phyloP scores from a whole-genome alignment of 2,113 vertebrate genomes.

The Thinocorus orbignyianus region DNA sequence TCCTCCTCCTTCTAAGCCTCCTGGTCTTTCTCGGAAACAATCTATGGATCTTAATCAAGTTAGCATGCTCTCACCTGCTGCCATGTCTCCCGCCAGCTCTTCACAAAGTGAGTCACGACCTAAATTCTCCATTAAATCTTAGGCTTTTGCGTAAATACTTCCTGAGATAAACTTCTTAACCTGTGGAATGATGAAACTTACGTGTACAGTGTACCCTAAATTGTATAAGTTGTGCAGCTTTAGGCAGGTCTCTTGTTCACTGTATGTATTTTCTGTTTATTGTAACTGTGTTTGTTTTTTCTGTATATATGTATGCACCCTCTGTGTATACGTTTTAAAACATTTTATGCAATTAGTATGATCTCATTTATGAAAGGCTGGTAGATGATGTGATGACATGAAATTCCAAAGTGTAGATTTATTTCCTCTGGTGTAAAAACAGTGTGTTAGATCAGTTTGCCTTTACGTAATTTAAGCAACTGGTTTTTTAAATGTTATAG shows the following conservation, averaged over 20 bases:
- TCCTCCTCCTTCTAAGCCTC: conserved; percentile 84
- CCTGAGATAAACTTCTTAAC: conserved; percentile 64
- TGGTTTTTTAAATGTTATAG: conserved; percentile 58
- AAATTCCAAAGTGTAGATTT: conserved; percentile 65
- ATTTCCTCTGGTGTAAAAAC: conserved; percentile 58
- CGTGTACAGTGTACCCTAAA: conserved; percentile 67
- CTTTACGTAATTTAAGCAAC: conserved; percentile 64
- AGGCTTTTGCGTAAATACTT: conserved; percentile 73
- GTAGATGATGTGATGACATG: conserved; percentile 58
- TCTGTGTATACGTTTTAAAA: conserved; percentile 77
- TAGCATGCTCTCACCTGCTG: conserved; percentile 90
- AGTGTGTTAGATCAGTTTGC: conserved; percentile 60
- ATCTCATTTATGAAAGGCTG: conserved; percentile 58
- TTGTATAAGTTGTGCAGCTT: conserved; percentile 70
- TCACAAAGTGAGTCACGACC: conserved; percentile 92
- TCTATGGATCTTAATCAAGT: conserved; percentile 91
- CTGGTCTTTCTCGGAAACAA: conserved; percentile 91
- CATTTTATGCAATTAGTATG: conserved; percentile 62
- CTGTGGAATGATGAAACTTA: conserved; percentile 66
- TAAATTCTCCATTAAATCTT: conserved; percentile 77
- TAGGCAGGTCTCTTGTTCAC: conserved; percentile 74
- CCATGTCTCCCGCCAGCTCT: conserved; percentile 91
- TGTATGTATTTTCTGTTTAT: conserved; percentile 79
- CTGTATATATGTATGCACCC: conserved; percentile 76
- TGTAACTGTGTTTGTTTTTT: conserved; percentile 79